phyloP scores from a whole-genome alignment of 2,113 vertebrate species.

The Oryzias javanicus region DNA sequence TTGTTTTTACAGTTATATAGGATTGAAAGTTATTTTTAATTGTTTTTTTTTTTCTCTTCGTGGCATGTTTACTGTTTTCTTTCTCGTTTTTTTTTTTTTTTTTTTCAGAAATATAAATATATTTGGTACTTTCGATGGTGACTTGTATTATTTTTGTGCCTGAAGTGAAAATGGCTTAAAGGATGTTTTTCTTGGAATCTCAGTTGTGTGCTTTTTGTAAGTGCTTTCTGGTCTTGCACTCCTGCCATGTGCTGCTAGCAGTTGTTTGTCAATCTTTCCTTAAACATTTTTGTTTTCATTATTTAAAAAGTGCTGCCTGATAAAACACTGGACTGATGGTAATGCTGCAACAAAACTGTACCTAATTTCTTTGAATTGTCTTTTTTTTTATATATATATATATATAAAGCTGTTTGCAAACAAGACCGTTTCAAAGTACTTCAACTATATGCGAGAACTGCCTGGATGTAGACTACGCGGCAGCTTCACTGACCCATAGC shows the following conservation, averaged over 20 bases:
- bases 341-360: slow-evolving; percentile 68
- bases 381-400: not conserved
- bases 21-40: slow-evolving; percentile 15
- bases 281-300: slow-evolving; percentile 3
- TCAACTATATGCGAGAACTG: slow-evolving; percentile 39
- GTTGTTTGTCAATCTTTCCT: slow-evolving; percentile 9
- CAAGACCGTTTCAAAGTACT: slow-evolving; percentile 39
- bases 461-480: slow-evolving; percentile 40
- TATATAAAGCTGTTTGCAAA: slow-evolving; percentile 41
- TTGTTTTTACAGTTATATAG: slow-evolving; percentile 12
- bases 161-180: slow-evolving; percentile 64
- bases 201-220: slow-evolving; percentile 67
- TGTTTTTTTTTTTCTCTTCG: not conserved
- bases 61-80: slow-evolving; percentile 7
- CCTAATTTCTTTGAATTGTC: slow-evolving; percentile 29
- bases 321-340: slow-evolving; percentile 57
- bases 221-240: slow-evolving; percentile 77
- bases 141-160: slow-evolving; percentile 70
- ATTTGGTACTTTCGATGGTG: slow-evolving; percentile 44
- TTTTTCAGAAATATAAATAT: slow-evolving; percentile 28
- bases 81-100: too few relatives aligned
- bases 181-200: slow-evolving; percentile 44
- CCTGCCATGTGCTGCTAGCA: slow-evolving; percentile 74
- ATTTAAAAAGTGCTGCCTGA: slow-evolving; percentile 56
- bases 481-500: slow-evolving; percentile 71